Base-by-base conservation (phyloP, 2,888 invertebrate genomes). In the Xestia sexstrigata region DNA sequence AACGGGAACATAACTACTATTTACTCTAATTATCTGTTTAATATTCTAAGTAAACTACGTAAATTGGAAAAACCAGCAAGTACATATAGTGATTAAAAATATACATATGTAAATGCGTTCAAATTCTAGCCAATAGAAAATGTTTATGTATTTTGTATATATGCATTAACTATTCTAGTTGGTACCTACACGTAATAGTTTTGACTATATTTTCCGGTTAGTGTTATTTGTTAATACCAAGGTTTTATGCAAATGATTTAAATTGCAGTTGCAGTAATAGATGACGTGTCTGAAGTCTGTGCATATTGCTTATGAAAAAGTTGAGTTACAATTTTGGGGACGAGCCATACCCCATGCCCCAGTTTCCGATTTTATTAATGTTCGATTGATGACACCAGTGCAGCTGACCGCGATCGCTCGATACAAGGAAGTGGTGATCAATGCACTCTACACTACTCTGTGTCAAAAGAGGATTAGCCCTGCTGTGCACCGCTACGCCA, bases 141-240 rank as follows among this genome's bases (percentile, higher is more conserved):
- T 17, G 15, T 47, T 39, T 60, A 66, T 63, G 42, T 42, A 60
- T 58, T 70, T 74, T 72, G 39, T 74, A 76, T 47, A 63, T 47
- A 49, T 55, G 7, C 42, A 42, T 65, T 35, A 68, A 62, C 30
- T 58, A 42, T 49, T 74, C 58, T 60, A 52, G 58, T 72, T 63
- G 71, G 52, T 76, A 72, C 39, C 30, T 42, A 49, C 8, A 45
- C 8, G n/a, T 7, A 47, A 30, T 55, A 65, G 15, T 72, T 86
- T n/a, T 58, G 83, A 63, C 67, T 42, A n/a, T 49, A 49, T 82
- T 83, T 85, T 86, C 83, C 83, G 83, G 83, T 74, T 74, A 1
- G 2, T 5, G 23, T 72, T 72, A 65, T 73, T 66, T 73, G 77
- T 71, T 70, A 35, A 63, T 20, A 70, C 35, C 82, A 65, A 74